phyloP scores from a whole-genome alignment of 2,113 vertebrate species.

The Prolemur simus region DNA sequence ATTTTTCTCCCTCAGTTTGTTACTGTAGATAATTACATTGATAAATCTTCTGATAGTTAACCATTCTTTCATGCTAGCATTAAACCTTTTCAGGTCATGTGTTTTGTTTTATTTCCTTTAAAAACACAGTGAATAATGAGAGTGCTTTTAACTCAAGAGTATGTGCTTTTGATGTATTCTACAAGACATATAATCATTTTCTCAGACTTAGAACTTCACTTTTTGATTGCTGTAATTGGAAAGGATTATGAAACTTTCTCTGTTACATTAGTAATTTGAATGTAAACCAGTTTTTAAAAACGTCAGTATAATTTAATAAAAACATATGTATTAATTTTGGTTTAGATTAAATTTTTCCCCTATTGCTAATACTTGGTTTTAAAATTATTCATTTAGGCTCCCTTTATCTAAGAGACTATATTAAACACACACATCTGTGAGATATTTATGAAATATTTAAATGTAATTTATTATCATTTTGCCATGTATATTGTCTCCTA shows the following conservation, averaged over 20 bases:
- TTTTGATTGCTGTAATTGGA: slow-evolving; percentile 64
- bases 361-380: slow-evolving; percentile 48
- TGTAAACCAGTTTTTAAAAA: slow-evolving; percentile 51
- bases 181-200: slow-evolving; percentile 52
- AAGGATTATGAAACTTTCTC: slow-evolving; percentile 29
- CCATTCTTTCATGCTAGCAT: neutral
- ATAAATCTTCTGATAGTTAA: slow-evolving; percentile 17
- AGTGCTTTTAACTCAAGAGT: slow-evolving; percentile 43
- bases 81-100: neutral
- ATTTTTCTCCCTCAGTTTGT: neutral
- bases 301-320: slow-evolving; percentile 54
- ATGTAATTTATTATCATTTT: slow-evolving; percentile 33
- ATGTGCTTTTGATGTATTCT: neutral
- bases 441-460: neutral
- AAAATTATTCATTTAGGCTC: slow-evolving; percentile 18
- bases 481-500: neutral
- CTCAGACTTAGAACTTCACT: slow-evolving; percentile 43
- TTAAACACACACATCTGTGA: neutral
- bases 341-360: slow-evolving; percentile 12
- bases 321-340: slow-evolving; percentile 41
- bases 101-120: slow-evolving; percentile 33
- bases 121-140: slow-evolving; percentile 30
- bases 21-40: slow-evolving; percentile 10
- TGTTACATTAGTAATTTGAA: slow-evolving; percentile 45
- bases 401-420: neutral